Evolutionary conservation across 92 coral and sea anemone species (phyloP).

Genomic region (Parazoanthus swiftii): DNA sequence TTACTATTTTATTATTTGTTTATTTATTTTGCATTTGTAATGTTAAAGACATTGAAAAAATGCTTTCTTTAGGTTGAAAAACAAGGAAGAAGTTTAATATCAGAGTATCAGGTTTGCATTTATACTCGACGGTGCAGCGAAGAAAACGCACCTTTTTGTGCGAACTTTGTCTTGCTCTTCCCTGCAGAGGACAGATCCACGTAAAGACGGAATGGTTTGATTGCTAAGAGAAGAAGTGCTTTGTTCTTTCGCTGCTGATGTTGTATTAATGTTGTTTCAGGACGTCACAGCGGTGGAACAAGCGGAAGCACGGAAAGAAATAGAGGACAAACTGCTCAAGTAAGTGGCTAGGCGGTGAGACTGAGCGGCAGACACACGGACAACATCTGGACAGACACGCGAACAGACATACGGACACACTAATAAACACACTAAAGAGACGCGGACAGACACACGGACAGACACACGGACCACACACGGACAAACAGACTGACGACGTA

Average conservation of each 20-base stretch:
- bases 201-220: too few species aligned
- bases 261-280: conserved; percentile 22
- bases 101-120: too few species aligned
- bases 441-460: neutral
- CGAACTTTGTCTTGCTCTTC: too few species aligned
- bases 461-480: neutral
- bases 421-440: neutral
- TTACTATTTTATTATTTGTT: too few species aligned
- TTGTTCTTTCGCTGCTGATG: neutral
- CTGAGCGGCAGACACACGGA: neutral
- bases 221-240: neutral
- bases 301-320: conserved; percentile 61
- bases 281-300: conserved; percentile 89
- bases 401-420: neutral
- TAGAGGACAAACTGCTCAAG: conserved; percentile 77
- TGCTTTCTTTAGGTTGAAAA: neutral
- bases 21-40: too few species aligned
- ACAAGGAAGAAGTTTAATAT: too few species aligned
- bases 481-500: neutral
- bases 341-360: conserved; percentile 33
- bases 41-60: neutral
- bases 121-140: too few species aligned
- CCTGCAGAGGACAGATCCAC: too few species aligned
- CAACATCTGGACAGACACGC: neutral
- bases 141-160: too few species aligned